These are phyloP conservation scores for Nyctibius bracteatus DNA, from an alignment of 2,113 vertebrate genomes.

Conservation along the genomic window DNA sequence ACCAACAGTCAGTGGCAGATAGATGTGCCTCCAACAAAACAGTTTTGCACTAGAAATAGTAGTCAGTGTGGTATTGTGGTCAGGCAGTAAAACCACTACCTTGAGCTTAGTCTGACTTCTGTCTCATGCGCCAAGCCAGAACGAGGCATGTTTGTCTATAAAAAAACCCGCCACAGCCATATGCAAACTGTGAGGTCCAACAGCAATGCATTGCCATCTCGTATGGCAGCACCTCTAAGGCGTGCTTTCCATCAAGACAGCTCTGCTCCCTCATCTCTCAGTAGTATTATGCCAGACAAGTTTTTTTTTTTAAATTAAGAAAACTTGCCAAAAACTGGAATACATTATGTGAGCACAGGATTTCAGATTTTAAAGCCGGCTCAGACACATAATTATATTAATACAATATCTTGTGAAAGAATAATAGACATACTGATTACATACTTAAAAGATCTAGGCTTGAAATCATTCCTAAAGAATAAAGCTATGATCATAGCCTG, in stretches of 20 bases:
- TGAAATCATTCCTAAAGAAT: background rate
- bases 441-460: background rate
- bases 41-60: background rate
- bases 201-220: background rate
- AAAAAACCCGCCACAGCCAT: background rate
- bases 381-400: background rate
- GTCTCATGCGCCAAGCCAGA: background rate
- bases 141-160: fast-evolving
- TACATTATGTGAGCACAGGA: background rate
- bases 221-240: background rate
- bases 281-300: background rate
- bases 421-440: background rate
- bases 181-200: background rate
- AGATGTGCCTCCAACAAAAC: background rate
- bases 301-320: fast-evolving
- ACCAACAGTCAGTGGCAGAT: background rate
- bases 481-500: background rate
- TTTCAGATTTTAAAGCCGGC: background rate
- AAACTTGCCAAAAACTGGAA: background rate
- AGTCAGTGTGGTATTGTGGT: background rate
- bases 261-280: background rate
- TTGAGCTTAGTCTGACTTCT: background rate
- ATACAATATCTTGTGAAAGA: background rate
- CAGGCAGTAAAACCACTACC: background rate
- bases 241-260: too few relatives aligned